These are phyloP conservation scores for Netelia virgata DNA, from an alignment of 2,888 invertebrate species.

Conservation along the genomic window DNA sequence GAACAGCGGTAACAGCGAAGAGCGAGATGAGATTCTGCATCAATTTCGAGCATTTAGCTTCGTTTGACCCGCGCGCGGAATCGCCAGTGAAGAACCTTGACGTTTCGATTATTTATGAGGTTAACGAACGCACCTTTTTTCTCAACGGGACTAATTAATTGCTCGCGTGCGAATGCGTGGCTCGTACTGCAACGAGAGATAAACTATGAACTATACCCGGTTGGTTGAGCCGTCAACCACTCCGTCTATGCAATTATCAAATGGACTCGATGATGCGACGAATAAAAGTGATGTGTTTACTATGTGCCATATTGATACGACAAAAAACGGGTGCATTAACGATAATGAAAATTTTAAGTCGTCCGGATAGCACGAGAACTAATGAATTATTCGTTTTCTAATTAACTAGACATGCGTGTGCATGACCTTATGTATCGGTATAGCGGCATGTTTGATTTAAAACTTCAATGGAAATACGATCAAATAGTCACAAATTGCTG, in stretches of 20 bases:
- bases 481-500: too few species aligned
- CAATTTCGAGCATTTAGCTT: slow-evolving; percentile 42
- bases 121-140: slow-evolving; percentile 26
- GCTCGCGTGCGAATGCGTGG: slow-evolving; percentile 54
- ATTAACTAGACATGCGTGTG: too few species aligned
- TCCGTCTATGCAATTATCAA: slow-evolving; percentile 40
- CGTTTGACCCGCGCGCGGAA: slow-evolving; percentile 23
- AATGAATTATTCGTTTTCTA: too few species aligned
- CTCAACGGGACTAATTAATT: slow-evolving; percentile 62
- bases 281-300: background rate
- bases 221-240: slow-evolving; percentile 21
- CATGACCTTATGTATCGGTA: too few species aligned
- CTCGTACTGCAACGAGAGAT: slow-evolving; percentile 27
- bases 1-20: background rate
- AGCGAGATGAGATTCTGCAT: slow-evolving; percentile 11
- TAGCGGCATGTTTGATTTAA: too few species aligned
- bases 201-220: slow-evolving; percentile 32
- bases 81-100: slow-evolving; percentile 45
- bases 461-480: too few species aligned
- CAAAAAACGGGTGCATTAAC: too few species aligned
- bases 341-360: too few species aligned
- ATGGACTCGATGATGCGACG: slow-evolving; percentile 8
- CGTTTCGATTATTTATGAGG: slow-evolving; percentile 68
- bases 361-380: too few species aligned
- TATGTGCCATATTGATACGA: too few species aligned